Conservation (phyloP, 2,888 invertebrate species). For the Oxyteleia sp. region DNA sequence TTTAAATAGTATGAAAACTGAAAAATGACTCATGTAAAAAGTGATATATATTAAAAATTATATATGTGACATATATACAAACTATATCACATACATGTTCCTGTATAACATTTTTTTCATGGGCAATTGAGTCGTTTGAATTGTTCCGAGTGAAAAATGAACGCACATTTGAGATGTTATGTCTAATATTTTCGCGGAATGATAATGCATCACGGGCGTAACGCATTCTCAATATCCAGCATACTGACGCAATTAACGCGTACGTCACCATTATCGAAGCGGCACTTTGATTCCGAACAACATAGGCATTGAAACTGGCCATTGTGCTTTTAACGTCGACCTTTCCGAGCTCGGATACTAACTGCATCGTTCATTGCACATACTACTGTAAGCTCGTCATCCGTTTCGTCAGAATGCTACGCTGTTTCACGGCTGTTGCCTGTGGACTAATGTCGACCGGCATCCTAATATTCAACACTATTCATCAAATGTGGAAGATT, state of each 20-base stretch:
- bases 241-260: conserved; percentile 83
- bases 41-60: too few relatives aligned
- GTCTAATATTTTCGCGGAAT: conserved; percentile 44
- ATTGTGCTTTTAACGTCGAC: conserved; percentile 76
- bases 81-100: too few relatives aligned
- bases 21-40: too few relatives aligned
- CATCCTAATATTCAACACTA: conserved; percentile 65
- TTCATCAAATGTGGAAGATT: conserved; percentile 54
- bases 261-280: conserved; percentile 82
- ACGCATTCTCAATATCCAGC: conserved; percentile 78
- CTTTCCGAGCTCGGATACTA: conserved; percentile 74
- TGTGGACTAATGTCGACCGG: conserved; percentile 55
- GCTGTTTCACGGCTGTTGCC: conserved; percentile 67
- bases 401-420: conserved; percentile 69
- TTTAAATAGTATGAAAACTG: too few relatives aligned
- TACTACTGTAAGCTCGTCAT: conserved; percentile 69
- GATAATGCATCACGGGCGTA: conserved; percentile 58
- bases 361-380: conserved; percentile 71
- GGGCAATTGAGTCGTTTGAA: neutral
- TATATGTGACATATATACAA: too few relatives aligned
- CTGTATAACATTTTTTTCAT: too few relatives aligned
- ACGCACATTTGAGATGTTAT: conserved; percentile 20
- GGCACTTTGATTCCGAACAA: conserved; percentile 77
- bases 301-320: conserved; percentile 77
- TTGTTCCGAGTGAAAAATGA: neutral